These are phyloP conservation scores for Cynopterus sphinx DNA, from an alignment of 2,797 vertebrate species.

Conservation along the genomic window DNA sequence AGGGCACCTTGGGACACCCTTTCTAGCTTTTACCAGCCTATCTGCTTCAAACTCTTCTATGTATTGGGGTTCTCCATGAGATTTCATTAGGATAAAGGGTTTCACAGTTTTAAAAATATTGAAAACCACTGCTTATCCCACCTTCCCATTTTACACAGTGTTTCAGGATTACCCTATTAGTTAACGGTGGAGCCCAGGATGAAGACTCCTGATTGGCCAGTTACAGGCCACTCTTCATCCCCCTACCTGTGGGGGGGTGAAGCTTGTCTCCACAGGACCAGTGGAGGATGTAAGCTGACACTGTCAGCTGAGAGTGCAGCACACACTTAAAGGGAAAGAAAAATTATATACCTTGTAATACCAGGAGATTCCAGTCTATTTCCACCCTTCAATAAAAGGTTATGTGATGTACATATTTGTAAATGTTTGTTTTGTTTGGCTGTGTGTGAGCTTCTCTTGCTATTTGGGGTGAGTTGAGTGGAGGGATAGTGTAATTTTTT, in stretches of 20 bases:
- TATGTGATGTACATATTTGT: neutral
- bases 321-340: slow-evolving; percentile 21
- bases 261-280: neutral
- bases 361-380: neutral
- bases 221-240: neutral
- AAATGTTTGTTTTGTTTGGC: neutral
- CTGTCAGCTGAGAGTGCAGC: neutral
- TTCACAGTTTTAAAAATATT: neutral
- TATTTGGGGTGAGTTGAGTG: neutral
- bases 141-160: neutral
- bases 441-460: neutral
- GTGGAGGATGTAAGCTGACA: neutral
- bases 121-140: neutral
- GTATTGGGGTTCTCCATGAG: neutral
- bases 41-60: neutral
- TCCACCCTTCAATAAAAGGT: neutral
- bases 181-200: neutral
- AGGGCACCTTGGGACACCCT: neutral
- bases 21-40: neutral
- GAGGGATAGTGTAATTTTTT: neutral
- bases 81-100: slow-evolving; percentile 27
- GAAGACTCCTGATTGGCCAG: rapidly evolving
- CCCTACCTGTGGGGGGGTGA: neutral
- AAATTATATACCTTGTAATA: neutral
- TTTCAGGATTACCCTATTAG: neutral